phyloP scores from a whole-genome alignment of 1,140 invertebrate species.

The Heliconius hewitsoni region DNA sequence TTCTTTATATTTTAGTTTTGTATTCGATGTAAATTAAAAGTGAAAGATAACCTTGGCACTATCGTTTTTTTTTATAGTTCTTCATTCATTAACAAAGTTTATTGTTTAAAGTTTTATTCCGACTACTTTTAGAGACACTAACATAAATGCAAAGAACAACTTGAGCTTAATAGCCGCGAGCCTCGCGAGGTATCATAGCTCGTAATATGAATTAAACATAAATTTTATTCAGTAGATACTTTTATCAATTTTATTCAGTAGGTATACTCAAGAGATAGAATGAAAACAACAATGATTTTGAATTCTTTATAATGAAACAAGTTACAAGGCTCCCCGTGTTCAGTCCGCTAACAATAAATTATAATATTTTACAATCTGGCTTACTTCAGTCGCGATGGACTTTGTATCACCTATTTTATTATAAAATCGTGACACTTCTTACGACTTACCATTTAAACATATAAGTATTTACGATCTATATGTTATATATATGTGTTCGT shows the following conservation, averaged over 20 bases:
- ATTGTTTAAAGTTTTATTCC: too few relatives aligned
- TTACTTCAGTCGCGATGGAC: background rate
- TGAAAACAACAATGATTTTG: constrained; percentile 56
- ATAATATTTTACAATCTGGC: constrained; percentile 31
- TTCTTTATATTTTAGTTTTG: too few relatives aligned
- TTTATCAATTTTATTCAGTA: too few relatives aligned
- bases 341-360: constrained; percentile 51
- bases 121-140: too few relatives aligned
- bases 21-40: too few relatives aligned
- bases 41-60: too few relatives aligned
- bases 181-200: background rate
- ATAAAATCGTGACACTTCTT: background rate
- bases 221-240: too few relatives aligned
- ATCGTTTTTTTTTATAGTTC: too few relatives aligned
- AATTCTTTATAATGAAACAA: constrained; percentile 65
- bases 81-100: too few relatives aligned
- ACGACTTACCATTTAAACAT: background rate
- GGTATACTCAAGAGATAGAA: constrained; percentile 25
- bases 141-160: too few relatives aligned
- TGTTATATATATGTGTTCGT: background rate
- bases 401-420: constrained; percentile 1
- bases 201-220: background rate
- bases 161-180: too few relatives aligned
- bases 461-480: background rate
- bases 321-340: constrained; percentile 56